These are phyloP conservation scores for Poeciliopsis paucimaculata DNA, from an alignment of 2,797 vertebrate genomes.

Conservation along the genomic window DNA sequence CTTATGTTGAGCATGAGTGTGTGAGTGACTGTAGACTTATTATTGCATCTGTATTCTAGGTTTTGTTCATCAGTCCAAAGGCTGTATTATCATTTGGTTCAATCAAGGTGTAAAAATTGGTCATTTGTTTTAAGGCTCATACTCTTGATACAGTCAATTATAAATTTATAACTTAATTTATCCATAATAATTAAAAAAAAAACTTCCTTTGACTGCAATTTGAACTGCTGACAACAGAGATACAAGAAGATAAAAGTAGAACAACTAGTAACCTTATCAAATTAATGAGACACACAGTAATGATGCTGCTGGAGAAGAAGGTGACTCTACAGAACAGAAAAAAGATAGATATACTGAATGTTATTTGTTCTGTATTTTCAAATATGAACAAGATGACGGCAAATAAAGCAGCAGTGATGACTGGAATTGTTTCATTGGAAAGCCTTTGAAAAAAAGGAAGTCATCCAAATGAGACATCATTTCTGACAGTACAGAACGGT, in stretches of 20 bases:
- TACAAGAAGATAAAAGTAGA: neutral
- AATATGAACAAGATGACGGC: neutral
- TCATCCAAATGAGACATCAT: neutral
- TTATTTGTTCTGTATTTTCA: slow-evolving; percentile 1
- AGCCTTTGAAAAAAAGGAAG: neutral
- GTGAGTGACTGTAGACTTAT: neutral
- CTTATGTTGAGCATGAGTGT: neutral
- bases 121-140: neutral
- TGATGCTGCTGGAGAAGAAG: neutral
- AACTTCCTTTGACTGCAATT: neutral
- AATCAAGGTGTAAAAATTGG: neutral
- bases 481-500: neutral
- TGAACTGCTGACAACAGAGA: neutral
- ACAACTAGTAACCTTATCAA: slow-evolving; percentile 5
- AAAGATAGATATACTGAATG: neutral
- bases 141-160: neutral
- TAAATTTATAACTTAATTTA: neutral
- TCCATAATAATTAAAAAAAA: neutral
- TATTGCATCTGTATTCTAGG: neutral
- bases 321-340: neutral
- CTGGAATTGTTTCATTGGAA: neutral
- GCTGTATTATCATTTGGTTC: neutral
- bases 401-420: neutral
- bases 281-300: neutral
- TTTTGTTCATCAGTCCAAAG: neutral